phyloP scores from a whole-genome alignment of 2,888 invertebrate genomes.

The Epinotia brunnichana region DNA sequence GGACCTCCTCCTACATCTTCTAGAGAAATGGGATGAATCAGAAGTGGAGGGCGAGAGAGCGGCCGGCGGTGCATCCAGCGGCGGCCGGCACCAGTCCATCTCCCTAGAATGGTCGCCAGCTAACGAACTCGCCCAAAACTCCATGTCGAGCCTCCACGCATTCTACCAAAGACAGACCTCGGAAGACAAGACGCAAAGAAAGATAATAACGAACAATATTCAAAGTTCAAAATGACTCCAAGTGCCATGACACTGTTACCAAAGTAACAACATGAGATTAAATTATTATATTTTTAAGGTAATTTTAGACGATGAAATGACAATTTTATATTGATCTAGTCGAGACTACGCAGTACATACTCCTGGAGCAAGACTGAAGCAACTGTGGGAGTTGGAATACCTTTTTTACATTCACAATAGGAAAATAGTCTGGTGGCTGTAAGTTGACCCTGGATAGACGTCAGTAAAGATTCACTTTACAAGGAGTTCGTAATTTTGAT shows the following conservation, averaged over 20 bases:
- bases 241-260: constrained; percentile 81
- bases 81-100: constrained; percentile 86
- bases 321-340: constrained; percentile 71
- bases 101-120: constrained; percentile 90
- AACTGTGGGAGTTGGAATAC: constrained; percentile 1
- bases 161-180: constrained; percentile 88
- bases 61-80: constrained; percentile 79
- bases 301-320: constrained; percentile 53
- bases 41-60: constrained; percentile 77
- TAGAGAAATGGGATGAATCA: constrained; percentile 90
- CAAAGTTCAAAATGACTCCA: constrained; percentile 61
- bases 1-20: constrained; percentile 88
- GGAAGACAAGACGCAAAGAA: constrained; percentile 74
- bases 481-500: neutral
- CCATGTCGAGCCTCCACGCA: constrained; percentile 91
- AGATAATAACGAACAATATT: constrained; percentile 65
- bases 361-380: constrained; percentile 65
- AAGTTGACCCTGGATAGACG: constrained; percentile 2
- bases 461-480: neutral
- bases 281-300: constrained; percentile 55
- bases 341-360: constrained; percentile 64
- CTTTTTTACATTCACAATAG: constrained; percentile 24
- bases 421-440: neutral
- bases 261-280: constrained; percentile 75
- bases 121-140: constrained; percentile 88